Conservation (phyloP, 2,888 invertebrate species). For the Slavum lentiscoides region DNA sequence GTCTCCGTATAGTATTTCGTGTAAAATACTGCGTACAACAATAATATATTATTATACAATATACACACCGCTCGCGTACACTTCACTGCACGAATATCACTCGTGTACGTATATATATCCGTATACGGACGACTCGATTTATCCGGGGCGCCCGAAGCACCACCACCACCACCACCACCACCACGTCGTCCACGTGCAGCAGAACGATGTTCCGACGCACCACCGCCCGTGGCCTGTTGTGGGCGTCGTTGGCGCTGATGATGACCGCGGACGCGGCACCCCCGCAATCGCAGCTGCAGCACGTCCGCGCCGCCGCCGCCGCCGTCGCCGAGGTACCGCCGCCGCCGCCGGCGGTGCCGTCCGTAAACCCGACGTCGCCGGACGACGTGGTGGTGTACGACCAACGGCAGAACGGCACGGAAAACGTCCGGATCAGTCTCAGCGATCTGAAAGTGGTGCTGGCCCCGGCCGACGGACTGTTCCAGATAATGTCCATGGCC, state of each 20-base stretch:
- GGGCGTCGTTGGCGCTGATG: background rate
- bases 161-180: background rate
- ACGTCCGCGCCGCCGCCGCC: background rate
- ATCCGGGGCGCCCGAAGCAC: too few species aligned
- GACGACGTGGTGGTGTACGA: constrained; percentile 62
- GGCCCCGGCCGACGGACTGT: constrained; percentile 67
- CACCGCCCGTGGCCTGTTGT: background rate
- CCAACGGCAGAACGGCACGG: constrained; percentile 77
- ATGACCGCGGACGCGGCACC: constrained; percentile 18
- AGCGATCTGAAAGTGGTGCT: constrained; percentile 71
- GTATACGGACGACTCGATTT: background rate
- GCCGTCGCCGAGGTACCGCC: too few species aligned
- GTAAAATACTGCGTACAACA: too few species aligned
- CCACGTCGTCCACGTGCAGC: background rate
- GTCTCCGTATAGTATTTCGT: too few species aligned
- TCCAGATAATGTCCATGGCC: constrained; percentile 63
- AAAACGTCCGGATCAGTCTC: constrained; percentile 73
- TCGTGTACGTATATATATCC: background rate
- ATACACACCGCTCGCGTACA: too few species aligned
- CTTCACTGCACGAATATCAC: too few species aligned
- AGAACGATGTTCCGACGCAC: background rate
- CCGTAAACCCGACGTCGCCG: constrained; percentile 14
- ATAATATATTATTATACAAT: too few species aligned
- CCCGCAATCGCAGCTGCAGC: background rate
- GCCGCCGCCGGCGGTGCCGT: background rate